Conservation (phyloP, 2,113 vertebrate species). For the Shinisaurus crocodilurus region DNA sequence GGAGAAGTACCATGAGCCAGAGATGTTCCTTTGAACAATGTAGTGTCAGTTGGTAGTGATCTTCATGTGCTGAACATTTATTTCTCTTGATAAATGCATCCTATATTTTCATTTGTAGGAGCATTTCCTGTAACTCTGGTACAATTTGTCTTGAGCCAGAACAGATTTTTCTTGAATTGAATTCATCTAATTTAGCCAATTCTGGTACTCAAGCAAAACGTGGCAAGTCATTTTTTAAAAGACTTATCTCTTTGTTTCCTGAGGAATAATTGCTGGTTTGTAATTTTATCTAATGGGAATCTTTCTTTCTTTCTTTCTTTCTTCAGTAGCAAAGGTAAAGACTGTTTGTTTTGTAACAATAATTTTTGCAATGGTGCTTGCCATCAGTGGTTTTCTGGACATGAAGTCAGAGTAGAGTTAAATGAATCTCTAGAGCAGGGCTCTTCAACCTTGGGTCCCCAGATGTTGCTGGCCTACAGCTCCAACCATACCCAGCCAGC, state of each 20-base stretch:
- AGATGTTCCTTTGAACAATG: constrained; percentile 45
- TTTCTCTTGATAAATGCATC: constrained; percentile 43
- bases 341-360: neutral
- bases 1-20: neutral
- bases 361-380: fast-evolving
- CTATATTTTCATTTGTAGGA: constrained; percentile 2
- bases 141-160: neutral
- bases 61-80: constrained; percentile 48
- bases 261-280: neutral
- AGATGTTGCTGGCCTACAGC: no score
- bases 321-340: constrained; percentile 45
- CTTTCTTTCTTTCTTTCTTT: constrained; percentile 24
- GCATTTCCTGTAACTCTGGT: fast-evolving
- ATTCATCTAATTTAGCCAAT: constrained; percentile 18
- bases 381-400: constrained; percentile 27
- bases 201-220: neutral
- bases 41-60: neutral
- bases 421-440: constrained; percentile 16
- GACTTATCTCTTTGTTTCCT: neutral
- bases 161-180: constrained; percentile 7
- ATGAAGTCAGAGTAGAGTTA: constrained; percentile 31
- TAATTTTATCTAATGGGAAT: constrained; percentile 10
- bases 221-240: neutral
- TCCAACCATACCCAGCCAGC: no score
- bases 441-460: no score